Percentiles rank a stretch among this genome's conserved stretches.
phyloP scores from a whole-genome alignment of 2,888 invertebrate genomes.

The Mesoligia furuncula region DNA sequence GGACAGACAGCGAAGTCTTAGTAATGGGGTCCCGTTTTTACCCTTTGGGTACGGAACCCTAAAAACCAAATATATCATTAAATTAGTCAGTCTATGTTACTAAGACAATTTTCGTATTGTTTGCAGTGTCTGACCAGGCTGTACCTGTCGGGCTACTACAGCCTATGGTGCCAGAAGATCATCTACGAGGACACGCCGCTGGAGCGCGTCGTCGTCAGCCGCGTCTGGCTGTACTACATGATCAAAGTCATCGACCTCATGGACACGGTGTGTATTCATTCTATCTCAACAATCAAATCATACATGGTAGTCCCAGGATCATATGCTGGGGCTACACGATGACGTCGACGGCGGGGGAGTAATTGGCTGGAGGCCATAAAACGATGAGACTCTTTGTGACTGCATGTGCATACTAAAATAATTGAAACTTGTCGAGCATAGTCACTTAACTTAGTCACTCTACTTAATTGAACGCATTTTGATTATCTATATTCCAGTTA shows the following conservation, averaged over 20 bases:
- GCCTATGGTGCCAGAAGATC: constrained; percentile 87
- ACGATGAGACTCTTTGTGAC: not conserved
- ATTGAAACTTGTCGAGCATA: not conserved
- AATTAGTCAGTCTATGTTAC: not conserved
- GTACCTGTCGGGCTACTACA: constrained; percentile 85
- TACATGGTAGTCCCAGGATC: not conserved
- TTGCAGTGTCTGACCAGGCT: constrained; percentile 81
- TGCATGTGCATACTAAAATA: not conserved
- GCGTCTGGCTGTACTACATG: constrained; percentile 86
- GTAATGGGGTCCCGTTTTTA: too few species aligned
- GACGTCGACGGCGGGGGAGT: too few species aligned
- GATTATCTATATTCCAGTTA: not conserved
- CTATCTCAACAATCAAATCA: not conserved
- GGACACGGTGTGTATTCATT: constrained; percentile 80
- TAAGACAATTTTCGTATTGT: constrained; percentile 31
- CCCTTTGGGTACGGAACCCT: too few species aligned
- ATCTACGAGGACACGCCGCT: constrained; percentile 82
- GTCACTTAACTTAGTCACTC: not conserved
- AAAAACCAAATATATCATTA: too few species aligned
- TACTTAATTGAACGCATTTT: not conserved
- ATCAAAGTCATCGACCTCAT: constrained; percentile 86
- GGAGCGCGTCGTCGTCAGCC: constrained; percentile 79
- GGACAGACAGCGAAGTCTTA: too few species aligned
- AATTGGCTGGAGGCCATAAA: not conserved
- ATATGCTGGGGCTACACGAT: not conserved